These are phyloP conservation scores for Caenorhabditis remanei DNA, from an alignment of 1,140 invertebrate species.

Conservation along the genomic window DNA sequence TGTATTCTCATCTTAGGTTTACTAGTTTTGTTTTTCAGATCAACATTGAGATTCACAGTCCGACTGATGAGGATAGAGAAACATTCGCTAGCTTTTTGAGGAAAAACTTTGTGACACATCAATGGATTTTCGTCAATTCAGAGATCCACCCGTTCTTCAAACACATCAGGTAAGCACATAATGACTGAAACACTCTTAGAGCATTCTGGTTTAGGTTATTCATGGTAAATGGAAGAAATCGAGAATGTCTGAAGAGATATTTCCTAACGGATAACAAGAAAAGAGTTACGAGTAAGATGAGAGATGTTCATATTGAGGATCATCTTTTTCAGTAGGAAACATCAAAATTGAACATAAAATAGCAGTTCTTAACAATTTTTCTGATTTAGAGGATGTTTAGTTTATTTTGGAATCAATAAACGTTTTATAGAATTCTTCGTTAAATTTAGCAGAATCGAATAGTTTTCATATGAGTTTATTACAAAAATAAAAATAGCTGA, in stretches of 20 bases:
- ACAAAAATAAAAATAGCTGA: no score
- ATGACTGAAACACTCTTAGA: no score
- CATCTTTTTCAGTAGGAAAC: constrained; percentile 16
- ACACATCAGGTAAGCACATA: constrained; percentile 44
- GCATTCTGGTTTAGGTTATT: constrained; percentile 20
- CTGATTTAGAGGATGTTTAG: no score
- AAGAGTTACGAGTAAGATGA: constrained; percentile 13
- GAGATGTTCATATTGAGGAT: constrained; percentile 22
- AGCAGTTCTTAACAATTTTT: no score
- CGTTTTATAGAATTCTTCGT: no score
- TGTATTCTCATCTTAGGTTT: neutral
- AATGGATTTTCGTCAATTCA: constrained; percentile 57
- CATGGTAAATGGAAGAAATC: constrained; percentile 57
- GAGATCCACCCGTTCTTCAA: constrained; percentile 49
- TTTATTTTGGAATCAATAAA: no score
- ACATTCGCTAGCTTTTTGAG: constrained; percentile 42
- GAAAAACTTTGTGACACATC: constrained; percentile 42
- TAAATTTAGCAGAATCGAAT: no score
- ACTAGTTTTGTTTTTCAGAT: constrained; percentile 23
- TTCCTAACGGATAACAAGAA: neutral
- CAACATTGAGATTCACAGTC: constrained; percentile 62
- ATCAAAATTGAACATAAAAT: neutral
- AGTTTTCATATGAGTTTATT: no score
- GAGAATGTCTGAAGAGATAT: constrained; percentile 24
- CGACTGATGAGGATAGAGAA: constrained; percentile 44